Evolutionary conservation across 2,797 vertebrate genomes (phyloP).

Genomic region (Amphiprion clarkii): DNA sequence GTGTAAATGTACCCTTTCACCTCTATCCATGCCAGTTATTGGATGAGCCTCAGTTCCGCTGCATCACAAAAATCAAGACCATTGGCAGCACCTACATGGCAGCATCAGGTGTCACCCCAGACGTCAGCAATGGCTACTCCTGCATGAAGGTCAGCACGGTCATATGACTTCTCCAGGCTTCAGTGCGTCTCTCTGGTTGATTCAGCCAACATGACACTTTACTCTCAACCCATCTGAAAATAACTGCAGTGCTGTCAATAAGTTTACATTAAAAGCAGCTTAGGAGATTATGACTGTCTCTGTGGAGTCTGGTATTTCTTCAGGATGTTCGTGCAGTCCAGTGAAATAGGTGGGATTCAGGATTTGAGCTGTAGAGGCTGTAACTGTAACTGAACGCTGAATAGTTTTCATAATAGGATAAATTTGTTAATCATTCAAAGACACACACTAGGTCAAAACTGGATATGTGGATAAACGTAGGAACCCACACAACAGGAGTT

Average conservation of each 20-base stretch:
- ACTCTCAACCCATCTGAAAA: too few species aligned
- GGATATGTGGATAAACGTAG: too few species aligned
- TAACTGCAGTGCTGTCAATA: too few species aligned
- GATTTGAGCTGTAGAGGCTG: neutral
- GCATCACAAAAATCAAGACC: slow-evolving; percentile 98
- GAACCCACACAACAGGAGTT: too few species aligned
- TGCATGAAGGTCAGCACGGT: slow-evolving; percentile 87
- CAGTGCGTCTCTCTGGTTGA: neutral
- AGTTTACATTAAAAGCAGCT: too few species aligned
- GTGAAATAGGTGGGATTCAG: neutral
- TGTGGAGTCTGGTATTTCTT: too few species aligned
- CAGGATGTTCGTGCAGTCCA: too few species aligned
- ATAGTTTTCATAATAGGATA: too few species aligned
- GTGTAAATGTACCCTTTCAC: slow-evolving; percentile 16
- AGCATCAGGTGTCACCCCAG: slow-evolving; percentile 93
- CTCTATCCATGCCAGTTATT: slow-evolving; percentile 86
- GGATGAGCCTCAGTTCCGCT: slow-evolving; percentile 94
- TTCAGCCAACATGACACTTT: neutral
- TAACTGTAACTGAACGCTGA: too few species aligned
- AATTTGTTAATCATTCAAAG: too few species aligned
- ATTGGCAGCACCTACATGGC: slow-evolving; percentile 99
- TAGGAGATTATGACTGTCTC: too few species aligned
- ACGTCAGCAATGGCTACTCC: slow-evolving; percentile 88
- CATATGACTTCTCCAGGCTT: neutral
- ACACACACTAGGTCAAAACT: too few species aligned